phyloP scores from a whole-genome alignment of 2,113 vertebrate genomes.

The Rattus rattus region DNA sequence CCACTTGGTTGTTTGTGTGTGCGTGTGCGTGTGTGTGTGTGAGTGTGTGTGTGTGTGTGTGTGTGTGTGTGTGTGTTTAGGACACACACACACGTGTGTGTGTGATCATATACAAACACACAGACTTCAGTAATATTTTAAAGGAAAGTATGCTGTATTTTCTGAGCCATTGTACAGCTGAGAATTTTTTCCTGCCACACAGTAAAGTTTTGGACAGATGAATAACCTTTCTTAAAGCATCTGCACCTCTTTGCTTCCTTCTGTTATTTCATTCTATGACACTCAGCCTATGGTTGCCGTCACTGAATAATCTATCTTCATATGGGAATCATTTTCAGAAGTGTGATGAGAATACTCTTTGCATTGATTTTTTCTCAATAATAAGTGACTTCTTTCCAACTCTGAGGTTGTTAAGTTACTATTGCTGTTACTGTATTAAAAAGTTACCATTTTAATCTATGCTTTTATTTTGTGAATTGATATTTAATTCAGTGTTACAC shows the following conservation, averaged over 20 bases:
- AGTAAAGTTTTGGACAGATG: neutral
- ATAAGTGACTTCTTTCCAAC: neutral
- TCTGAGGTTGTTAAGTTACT: neutral
- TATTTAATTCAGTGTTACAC: neutral
- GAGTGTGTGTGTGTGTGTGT: neutral
- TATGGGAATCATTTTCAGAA: neutral
- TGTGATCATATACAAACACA: fast-evolving
- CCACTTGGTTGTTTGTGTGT: constrained; percentile 30
- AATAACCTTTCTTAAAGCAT: neutral
- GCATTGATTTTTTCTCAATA: neutral
- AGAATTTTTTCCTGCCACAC: neutral
- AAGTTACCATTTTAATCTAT: neutral
- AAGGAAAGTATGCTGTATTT: neutral
- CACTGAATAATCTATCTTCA: neutral
- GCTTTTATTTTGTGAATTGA: neutral
- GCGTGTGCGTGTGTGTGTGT: neutral
- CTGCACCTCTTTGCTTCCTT: neutral
- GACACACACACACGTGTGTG: fast-evolving
- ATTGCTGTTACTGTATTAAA: neutral
- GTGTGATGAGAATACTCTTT: neutral
- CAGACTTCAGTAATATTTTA: constrained; percentile 27
- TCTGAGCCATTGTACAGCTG: neutral
- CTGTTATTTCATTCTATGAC: neutral
- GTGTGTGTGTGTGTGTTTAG: neutral
- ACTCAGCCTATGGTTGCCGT: neutral